phyloP scores from a whole-genome alignment of 2,113 vertebrate species.

The Paraplagusia blochii region DNA sequence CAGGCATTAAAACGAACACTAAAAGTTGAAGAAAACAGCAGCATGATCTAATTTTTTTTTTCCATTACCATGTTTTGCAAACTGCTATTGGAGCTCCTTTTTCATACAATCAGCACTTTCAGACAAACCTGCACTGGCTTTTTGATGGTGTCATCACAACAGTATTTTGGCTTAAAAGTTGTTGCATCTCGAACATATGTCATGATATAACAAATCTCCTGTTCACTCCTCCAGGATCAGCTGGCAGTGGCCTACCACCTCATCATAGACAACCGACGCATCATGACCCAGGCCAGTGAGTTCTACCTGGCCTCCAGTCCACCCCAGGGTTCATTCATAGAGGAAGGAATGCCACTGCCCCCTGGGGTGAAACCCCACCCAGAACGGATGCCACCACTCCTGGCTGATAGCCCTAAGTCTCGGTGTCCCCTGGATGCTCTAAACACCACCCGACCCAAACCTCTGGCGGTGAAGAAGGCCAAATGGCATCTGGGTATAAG shows the following conservation, averaged over 20 bases:
- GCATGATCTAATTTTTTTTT: too few relatives aligned
- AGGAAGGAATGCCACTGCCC: slow-evolving; percentile 88
- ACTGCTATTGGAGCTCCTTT: too few relatives aligned
- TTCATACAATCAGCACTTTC: too few relatives aligned
- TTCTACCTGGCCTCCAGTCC: slow-evolving; percentile 98
- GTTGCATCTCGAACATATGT: too few relatives aligned
- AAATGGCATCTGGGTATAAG: slow-evolving; percentile 99
- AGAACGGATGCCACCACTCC: slow-evolving; percentile 91
- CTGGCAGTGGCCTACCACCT: slow-evolving; percentile 95
- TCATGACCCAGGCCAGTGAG: slow-evolving; percentile 99
- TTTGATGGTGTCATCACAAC: too few relatives aligned
- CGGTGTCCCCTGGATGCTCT: slow-evolving; percentile 92
- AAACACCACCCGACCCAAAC: slow-evolving; percentile 96
- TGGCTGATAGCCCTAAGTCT: slow-evolving; percentile 93
- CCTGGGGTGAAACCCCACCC: slow-evolving; percentile 93
- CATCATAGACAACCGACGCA: slow-evolving; percentile 95
- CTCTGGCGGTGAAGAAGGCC: slow-evolving; percentile 93
- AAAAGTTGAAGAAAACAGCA: too few relatives aligned
- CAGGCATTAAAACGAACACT: too few relatives aligned
- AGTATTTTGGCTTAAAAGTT: too few relatives aligned
- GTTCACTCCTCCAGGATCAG: slow-evolving; percentile 81
- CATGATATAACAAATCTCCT: background rate
- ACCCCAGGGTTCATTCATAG: slow-evolving; percentile 92
- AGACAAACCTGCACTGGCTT: too few relatives aligned
- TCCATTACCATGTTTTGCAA: too few relatives aligned